A percentile compares a stretch with the other conserved stretches of the same genome.
Conservation (phyloP, 2,888 invertebrate species). For the Linnaemya vulpina region DNA sequence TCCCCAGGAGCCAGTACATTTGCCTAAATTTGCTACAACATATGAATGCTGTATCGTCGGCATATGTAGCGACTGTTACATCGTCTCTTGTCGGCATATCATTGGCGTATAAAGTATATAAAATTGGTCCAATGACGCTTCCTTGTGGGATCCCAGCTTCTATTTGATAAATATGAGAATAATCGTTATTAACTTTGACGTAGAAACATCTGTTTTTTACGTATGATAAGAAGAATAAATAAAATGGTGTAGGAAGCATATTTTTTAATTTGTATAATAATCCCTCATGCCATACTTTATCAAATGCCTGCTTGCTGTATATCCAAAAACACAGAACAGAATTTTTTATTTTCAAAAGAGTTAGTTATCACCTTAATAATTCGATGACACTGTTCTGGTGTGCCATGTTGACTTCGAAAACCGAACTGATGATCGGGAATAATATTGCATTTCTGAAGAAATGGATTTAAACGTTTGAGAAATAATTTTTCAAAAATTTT, state of each 20-base stretch:
- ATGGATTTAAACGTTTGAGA: constrained; percentile 15
- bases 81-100: neutral
- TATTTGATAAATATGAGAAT: neutral
- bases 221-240: constrained; percentile 5
- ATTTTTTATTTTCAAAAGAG: constrained; percentile 39
- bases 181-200: neutral
- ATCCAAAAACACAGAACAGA: constrained; percentile 38
- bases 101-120: constrained; percentile 6
- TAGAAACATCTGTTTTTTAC: constrained; percentile 17
- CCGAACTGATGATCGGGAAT: constrained; percentile 47
- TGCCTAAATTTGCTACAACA: constrained; percentile 7
- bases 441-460: neutral
- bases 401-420: constrained; percentile 1
- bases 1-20: neutral
- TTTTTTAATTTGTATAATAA: constrained; percentile 25
- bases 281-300: constrained; percentile 3
- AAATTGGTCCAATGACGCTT: constrained; percentile 10
- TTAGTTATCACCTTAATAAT: constrained; percentile 22
- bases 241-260: neutral
- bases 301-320: constrained; percentile 24
- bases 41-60: constrained; percentile 15
- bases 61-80: constrained; percentile 19
- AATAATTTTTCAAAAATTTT: constrained; percentile 46
- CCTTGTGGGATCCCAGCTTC: constrained; percentile 24
- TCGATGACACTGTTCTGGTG: constrained; percentile 32